These are phyloP conservation scores for Mola mola DNA, from an alignment of 2,113 vertebrate genomes.

Conservation along the genomic window DNA sequence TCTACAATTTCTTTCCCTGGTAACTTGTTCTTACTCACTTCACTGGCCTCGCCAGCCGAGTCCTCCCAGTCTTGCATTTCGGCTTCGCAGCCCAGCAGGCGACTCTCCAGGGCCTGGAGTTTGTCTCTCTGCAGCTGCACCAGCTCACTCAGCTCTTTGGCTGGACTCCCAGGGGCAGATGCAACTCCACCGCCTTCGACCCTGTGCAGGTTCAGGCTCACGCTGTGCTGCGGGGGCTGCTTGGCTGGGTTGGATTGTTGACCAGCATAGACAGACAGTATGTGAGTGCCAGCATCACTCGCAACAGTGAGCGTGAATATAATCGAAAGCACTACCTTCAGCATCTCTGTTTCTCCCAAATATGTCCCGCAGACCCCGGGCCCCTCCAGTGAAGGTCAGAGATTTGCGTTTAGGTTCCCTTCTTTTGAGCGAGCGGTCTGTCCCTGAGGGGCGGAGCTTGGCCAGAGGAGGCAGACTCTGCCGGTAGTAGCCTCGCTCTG, in stretches of 20 bases:
- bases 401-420: constrained; percentile 95
- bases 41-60: constrained; percentile 41
- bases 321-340: constrained; percentile 76
- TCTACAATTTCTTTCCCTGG: too few relatives aligned
- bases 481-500: constrained; percentile 88
- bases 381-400: constrained; percentile 91
- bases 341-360: constrained; percentile 88
- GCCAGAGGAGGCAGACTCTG: constrained; percentile 93
- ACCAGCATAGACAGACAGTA: too few relatives aligned
- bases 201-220: constrained; percentile 65
- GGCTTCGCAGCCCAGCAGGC: constrained; percentile 86
- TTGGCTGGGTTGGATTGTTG: constrained; percentile 70
- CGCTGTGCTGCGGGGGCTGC: constrained; percentile 55
- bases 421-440: constrained; percentile 87
- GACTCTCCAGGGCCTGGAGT: constrained; percentile 88
- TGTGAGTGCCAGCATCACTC: too few relatives aligned
- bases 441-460: constrained; percentile 85
- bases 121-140: constrained; percentile 91
- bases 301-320: not conserved
- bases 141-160: constrained; percentile 87
- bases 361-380: constrained; percentile 91
- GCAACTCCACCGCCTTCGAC: constrained; percentile 49
- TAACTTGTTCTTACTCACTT: constrained; percentile 52
- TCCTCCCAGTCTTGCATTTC: constrained; percentile 90
- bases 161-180: constrained; percentile 66